Base-by-base conservation (phyloP, 2,113 vertebrate species). In the Sigmodon hispidus region DNA sequence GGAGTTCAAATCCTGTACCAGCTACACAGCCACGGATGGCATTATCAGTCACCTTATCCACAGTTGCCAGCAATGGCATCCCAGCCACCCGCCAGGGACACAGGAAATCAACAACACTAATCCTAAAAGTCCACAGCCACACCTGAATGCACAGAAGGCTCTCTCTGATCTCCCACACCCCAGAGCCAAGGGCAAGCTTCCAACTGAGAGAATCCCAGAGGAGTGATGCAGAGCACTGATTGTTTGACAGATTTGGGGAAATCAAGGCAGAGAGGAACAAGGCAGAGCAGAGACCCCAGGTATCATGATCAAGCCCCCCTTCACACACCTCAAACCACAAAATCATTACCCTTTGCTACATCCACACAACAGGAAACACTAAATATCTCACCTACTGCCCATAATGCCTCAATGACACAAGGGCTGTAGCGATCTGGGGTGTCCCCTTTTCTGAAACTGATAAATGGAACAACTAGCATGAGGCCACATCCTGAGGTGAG, bases 391-490 rank as follows among this genome's bases (percentile, higher is more conserved):
- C 7, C 16, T 15, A 9, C 45, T 4, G 48, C 11, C 24, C 81
- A 13, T 0, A 0, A 59, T 0, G 15, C 0, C 57, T 22, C 89
- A 7, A 5, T 0, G 0, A 45, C 9, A 17, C n/a, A 50, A 31
- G n/a, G 0, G 26, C 59, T 31, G 9, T 43, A 26, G 55, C 36
- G 52, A 43, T 5, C 21, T 40, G 0, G 3, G 21, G 36, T 36
- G 11, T 3, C 48, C 59, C 65, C 31, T 15, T n/a, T 48, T 26
- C 5, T 7, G 11, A 69, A 50, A 34, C 43, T 50, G 65, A 63
- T 31, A 52, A 65, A 3, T 48, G 24, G 48, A 86, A 63, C 0
- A 7, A 79, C 0, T 17, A 88, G 50, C 43, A 40, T 45, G 24
- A 1, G 0, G 61, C 26, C 48, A 50, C 50, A 21, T 13, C 31